Percentiles rank a stretch among this genome's conserved stretches.
Evolutionary conservation across 2,888 invertebrate species (phyloP).

Genomic region (Encarsia formosa): DNA sequence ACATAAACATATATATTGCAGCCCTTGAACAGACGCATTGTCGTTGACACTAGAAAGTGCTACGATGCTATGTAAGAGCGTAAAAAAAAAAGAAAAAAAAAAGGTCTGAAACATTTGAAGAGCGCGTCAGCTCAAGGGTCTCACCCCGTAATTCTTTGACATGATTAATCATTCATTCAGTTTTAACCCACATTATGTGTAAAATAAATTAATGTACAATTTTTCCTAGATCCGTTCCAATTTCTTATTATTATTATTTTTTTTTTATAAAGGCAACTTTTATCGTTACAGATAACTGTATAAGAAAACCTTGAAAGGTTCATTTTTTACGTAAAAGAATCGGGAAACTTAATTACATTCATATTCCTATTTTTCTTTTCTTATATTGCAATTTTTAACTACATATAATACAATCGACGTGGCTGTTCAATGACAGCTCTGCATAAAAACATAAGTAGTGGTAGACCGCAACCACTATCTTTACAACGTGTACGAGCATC

Average conservation of each 20-base stretch:
- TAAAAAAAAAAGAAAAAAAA: too few relatives aligned
- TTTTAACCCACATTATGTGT: conserved; percentile 12
- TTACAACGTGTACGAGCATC: not conserved
- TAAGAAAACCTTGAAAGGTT: too few relatives aligned
- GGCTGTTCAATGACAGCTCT: too few relatives aligned
- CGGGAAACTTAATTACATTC: too few relatives aligned
- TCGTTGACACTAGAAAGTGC: not conserved
- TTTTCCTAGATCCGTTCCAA: conserved; percentile 7
- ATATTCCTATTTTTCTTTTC: not conserved
- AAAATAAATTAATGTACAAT: conserved; percentile 33
- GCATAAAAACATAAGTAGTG: too few relatives aligned
- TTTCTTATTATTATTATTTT: conserved; percentile 1
- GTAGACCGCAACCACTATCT: too few relatives aligned
- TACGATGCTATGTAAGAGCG: conserved; percentile 4
- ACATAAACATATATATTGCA: conserved; percentile 10
- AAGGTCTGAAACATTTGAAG: conserved; percentile 6
- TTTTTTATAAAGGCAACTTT: conserved; percentile 29
- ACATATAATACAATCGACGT: conserved; percentile 19
- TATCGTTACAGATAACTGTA: conserved; percentile 31
- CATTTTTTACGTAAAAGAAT: too few relatives aligned
- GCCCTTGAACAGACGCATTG: conserved; percentile 10
- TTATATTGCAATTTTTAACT: conserved; percentile 5
- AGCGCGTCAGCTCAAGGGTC: conserved; percentile 11
- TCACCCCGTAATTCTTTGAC: not conserved
- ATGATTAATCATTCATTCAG: not conserved